Base-by-base conservation (phyloP, 1,140 invertebrate species). In the Drosophila fuyamai region DNA sequence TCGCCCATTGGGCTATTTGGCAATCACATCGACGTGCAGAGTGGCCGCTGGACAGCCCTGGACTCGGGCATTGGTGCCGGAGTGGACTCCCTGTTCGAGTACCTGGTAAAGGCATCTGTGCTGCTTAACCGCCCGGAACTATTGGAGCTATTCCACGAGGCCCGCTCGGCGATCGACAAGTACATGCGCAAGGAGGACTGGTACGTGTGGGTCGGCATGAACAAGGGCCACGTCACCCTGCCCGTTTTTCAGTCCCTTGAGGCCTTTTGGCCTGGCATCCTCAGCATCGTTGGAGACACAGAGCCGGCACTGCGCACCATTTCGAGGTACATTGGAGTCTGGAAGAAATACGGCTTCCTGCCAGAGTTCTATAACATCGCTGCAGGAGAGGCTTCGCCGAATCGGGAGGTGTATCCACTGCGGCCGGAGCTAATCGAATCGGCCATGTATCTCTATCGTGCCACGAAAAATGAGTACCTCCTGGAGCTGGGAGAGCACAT, bases 1-100 rank as follows among this genome's bases (percentile, higher is more conserved):
- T 99, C 98, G 0, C 93, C 94, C n/a, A 96, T 99, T 72, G 98
- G 97, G 10, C 93, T 99, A 9, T 95, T 98, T 65, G 99, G 99
- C 5, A 99, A 99, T 93, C 99, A 99, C 92, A 97, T 99, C 36
- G 98, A 99, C 93, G 96, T 99, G 5, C 94, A 96, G 82, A 98
- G 96, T 36, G 98, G 98, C 0, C 95, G 97, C 54, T 99, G 99
- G 99, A 99, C 98, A 12, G 99, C 98, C 4, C 95, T 97, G 35
- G 99, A 99, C 93, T 96, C 98, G 47, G 98, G 98, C 7, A 96
- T 96, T 63, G 96, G 97, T 2, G 98, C 97, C 18, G 99, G 98
- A 12, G 97, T 99, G 9, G 99, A 99, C 93, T 99, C 99, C 0
- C 99, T 98, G 91, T 99, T 98, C 94, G 99, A 99, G 93, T 99